These are phyloP conservation scores for Procambarus clarkii DNA, from an alignment of 1,140 invertebrate species.

Conservation along the genomic window DNA sequence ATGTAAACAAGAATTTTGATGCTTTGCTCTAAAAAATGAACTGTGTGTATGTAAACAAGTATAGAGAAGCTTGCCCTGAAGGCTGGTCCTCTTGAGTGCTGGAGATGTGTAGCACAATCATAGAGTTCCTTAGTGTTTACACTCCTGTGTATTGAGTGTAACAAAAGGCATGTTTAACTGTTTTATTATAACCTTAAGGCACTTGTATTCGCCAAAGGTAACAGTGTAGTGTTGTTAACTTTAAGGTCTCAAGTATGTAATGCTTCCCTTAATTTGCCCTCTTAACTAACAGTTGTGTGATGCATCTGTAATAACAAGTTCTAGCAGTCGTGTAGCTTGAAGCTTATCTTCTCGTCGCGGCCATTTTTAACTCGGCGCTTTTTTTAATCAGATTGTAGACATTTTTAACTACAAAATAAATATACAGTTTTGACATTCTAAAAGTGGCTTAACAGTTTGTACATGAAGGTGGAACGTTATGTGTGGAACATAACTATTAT, in stretches of 20 bases:
- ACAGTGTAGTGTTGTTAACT: neutral
- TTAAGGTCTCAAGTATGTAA: neutral
- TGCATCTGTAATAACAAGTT: neutral
- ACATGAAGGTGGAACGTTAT: neutral
- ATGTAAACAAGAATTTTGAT: neutral
- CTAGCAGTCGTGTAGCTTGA: neutral
- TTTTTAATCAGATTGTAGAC: neutral
- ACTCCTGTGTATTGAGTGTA: neutral
- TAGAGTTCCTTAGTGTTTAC: neutral
- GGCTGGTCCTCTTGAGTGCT: neutral
- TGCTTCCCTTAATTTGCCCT: neutral
- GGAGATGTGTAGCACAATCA: neutral
- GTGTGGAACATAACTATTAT: too few species aligned
- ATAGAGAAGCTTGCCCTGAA: neutral
- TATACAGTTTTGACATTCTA: neutral
- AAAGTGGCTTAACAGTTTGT: neutral
- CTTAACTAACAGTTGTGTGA: neutral
- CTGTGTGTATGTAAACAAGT: neutral
- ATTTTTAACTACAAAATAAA: neutral
- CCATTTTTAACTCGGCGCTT: neutral
- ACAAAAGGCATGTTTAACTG: neutral
- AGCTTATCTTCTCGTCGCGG: neutral
- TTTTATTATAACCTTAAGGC: neutral
- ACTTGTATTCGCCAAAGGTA: neutral
- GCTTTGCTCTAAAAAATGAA: neutral